Evolutionary conservation across 2,797 vertebrate species (phyloP).

Genomic region (Pteropus rufus): DNA sequence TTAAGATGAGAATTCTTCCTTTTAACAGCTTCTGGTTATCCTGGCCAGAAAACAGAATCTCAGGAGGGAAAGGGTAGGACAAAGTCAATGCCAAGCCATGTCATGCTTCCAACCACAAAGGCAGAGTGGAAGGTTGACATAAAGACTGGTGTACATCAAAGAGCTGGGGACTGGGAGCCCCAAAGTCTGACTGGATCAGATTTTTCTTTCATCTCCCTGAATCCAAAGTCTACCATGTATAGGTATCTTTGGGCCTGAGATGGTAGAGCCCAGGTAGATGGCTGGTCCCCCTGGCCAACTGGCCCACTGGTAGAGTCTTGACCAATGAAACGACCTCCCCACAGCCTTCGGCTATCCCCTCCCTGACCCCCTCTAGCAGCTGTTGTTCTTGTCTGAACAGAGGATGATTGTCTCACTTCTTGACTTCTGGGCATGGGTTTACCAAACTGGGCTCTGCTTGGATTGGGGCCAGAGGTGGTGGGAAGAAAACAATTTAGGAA

Average conservation of each 20-base stretch:
- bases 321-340: not conserved
- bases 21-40: not conserved
- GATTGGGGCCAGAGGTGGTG: not conserved
- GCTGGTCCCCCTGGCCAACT: not conserved
- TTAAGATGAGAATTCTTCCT: not conserved
- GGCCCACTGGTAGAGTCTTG: not conserved
- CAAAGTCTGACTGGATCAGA: not conserved
- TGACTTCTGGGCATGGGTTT: conserved; percentile 10
- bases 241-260: not conserved
- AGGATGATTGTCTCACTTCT: conserved; percentile 7
- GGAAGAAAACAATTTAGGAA: conserved; percentile 13
- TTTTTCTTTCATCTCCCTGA: not conserved
- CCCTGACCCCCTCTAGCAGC: not conserved
- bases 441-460: not conserved
- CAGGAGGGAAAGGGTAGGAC: not conserved
- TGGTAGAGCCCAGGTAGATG: not conserved
- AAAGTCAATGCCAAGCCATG: not conserved
- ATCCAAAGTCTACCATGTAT: not conserved
- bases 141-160: not conserved
- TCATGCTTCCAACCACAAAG: not conserved
- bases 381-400: conserved; percentile 26
- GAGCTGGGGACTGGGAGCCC: not conserved
- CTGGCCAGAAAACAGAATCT: not conserved
- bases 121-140: not conserved
- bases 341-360: not conserved